Evolutionary conservation across 2,888 invertebrate species (phyloP).

Genomic region (Epistrophella euchroma): DNA sequence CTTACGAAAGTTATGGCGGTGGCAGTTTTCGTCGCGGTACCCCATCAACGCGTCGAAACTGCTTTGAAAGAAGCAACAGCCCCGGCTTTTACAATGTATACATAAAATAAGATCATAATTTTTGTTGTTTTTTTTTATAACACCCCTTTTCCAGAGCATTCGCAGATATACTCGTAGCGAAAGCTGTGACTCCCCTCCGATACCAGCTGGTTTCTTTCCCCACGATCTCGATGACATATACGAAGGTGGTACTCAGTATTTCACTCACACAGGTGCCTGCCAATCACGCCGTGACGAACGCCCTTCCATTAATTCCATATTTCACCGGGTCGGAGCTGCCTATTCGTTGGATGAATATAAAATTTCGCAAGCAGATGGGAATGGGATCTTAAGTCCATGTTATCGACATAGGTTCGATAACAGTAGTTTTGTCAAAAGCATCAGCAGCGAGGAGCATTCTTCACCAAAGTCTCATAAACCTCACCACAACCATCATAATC

Average conservation of each 20-base stretch:
- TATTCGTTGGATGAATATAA: slow-evolving; percentile 82
- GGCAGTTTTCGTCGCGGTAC: slow-evolving; percentile 81
- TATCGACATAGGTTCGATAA: slow-evolving; percentile 82
- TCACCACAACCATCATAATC: slow-evolving; percentile 79
- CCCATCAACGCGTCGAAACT: slow-evolving; percentile 80
- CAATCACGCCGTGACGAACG: slow-evolving; percentile 79
- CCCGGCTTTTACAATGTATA: slow-evolving; percentile 82
- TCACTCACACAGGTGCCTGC: slow-evolving; percentile 82
- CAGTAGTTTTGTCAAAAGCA: slow-evolving; percentile 81
- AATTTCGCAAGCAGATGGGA: slow-evolving; percentile 54
- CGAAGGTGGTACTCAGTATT: slow-evolving; percentile 83
- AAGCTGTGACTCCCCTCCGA: slow-evolving; percentile 80
- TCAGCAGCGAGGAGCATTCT: slow-evolving; percentile 79
- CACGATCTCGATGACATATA: slow-evolving; percentile 84
- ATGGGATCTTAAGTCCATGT: slow-evolving; percentile 48
- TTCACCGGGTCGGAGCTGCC: slow-evolving; percentile 82
- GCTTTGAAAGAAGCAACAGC: slow-evolving; percentile 82
- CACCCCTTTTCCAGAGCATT: slow-evolving; percentile 78
- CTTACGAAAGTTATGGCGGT: slow-evolving; percentile 80
- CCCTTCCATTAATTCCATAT: slow-evolving; percentile 83
- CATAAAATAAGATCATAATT: neutral
- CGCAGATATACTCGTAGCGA: slow-evolving; percentile 80
- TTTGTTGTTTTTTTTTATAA: neutral
- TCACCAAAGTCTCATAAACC: slow-evolving; percentile 79
- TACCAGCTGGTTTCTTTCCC: slow-evolving; percentile 81